phyloP scores from a whole-genome alignment of 2,113 vertebrate species.

The Columba janthina region DNA sequence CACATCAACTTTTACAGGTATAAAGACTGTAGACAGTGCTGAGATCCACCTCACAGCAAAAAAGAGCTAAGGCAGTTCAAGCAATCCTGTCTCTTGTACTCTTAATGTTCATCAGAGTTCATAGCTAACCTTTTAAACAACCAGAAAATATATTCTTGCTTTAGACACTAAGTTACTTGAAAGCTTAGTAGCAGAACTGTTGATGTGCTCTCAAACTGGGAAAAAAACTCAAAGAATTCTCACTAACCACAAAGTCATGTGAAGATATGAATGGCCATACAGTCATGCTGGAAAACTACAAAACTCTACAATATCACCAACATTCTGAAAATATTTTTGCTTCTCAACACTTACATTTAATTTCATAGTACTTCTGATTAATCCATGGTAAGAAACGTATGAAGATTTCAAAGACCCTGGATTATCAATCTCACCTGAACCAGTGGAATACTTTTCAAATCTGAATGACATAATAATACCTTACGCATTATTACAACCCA shows the following conservation, averaged over 20 bases:
- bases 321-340: neutral
- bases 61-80: neutral
- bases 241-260: neutral
- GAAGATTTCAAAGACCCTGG: neutral
- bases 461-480: rapidly evolving
- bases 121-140: neutral
- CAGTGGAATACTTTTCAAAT: neutral
- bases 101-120: neutral
- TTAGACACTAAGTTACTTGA: neutral
- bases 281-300: neutral
- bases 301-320: neutral
- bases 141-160: neutral
- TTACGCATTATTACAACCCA: neutral
- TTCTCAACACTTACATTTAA: neutral
- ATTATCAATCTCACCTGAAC: neutral
- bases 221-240: neutral
- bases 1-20: neutral
- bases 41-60: neutral
- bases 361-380: neutral
- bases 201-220: neutral
- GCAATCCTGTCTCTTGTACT: neutral
- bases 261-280: neutral
- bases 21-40: neutral
- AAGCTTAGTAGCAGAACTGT: neutral
- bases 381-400: neutral